Conservation (phyloP, 1,140 invertebrate species). For the Heliconius himera region DNA sequence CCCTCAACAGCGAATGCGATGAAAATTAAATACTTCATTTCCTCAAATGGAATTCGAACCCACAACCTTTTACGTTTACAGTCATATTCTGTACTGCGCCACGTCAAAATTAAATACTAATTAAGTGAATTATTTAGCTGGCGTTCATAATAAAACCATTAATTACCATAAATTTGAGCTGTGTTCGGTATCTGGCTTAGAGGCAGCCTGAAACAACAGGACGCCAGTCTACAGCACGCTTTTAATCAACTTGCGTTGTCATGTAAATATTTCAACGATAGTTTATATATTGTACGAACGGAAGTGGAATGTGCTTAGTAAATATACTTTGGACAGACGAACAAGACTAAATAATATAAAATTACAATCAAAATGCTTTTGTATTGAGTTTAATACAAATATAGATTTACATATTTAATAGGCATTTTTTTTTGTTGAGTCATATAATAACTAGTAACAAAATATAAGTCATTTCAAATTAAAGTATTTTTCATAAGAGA, state of each 20-base stretch:
- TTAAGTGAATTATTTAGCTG: conserved; percentile 10
- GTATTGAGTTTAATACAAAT: no score
- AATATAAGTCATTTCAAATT: no score
- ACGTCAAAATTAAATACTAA: background rate
- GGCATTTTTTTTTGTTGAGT: no score
- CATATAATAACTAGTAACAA: no score
- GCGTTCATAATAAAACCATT: conserved; percentile 23
- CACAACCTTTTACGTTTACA: no score
- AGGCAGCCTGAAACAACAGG: conserved; percentile 37
- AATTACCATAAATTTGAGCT: conserved; percentile 37
- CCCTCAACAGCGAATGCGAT: no score
- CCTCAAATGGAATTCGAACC: no score
- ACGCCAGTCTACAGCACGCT: conserved; percentile 23
- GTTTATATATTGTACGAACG: conserved; percentile 9
- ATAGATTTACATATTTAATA: no score
- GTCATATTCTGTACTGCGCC: no score
- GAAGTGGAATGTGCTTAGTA: background rate
- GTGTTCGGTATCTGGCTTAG: conserved; percentile 26
- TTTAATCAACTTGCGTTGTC: conserved; percentile 34
- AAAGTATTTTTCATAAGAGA: no score
- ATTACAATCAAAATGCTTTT: no score
- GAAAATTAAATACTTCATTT: no score
- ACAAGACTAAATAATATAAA: background rate
- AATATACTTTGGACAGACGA: background rate
- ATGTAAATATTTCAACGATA: conserved; percentile 27